Conservation (phyloP, 2,113 vertebrate species). For the Ictalurus punctatus region DNA sequence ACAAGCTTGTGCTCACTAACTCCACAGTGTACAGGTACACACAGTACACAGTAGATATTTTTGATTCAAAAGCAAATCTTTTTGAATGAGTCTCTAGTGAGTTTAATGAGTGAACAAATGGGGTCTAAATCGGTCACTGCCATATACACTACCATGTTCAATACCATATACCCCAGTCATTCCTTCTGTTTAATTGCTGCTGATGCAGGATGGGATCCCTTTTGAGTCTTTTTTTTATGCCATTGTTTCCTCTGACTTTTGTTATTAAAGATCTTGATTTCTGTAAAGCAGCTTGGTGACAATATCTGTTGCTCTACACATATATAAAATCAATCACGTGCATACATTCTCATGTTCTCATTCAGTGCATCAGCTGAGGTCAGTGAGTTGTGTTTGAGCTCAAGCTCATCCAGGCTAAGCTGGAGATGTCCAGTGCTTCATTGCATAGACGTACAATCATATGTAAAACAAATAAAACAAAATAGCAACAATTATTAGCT, state of each 20-base stretch:
- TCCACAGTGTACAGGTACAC: background rate
- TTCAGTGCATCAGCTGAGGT: background rate
- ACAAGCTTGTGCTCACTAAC: background rate
- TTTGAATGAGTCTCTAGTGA: background rate
- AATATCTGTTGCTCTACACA: background rate
- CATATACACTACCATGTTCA: background rate
- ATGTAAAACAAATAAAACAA: background rate
- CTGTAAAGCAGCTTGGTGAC: background rate
- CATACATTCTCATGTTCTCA: background rate
- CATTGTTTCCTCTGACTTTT: background rate
- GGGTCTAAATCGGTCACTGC: background rate
- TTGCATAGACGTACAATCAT: background rate
- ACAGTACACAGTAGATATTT: background rate
- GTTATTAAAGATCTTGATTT: background rate
- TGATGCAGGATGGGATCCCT: background rate
- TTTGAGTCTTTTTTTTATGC: background rate
- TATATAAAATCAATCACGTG: background rate
- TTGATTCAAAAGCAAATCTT: background rate
- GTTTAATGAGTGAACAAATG: background rate
- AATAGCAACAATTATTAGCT: background rate
- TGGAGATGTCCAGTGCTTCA: background rate
- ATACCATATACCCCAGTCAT: background rate
- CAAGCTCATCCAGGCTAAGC: background rate
- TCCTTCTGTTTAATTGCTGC: background rate
- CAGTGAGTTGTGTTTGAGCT: background rate